Conservation (phyloP, 2,888 invertebrate species). For the Brenthis hecate region DNA sequence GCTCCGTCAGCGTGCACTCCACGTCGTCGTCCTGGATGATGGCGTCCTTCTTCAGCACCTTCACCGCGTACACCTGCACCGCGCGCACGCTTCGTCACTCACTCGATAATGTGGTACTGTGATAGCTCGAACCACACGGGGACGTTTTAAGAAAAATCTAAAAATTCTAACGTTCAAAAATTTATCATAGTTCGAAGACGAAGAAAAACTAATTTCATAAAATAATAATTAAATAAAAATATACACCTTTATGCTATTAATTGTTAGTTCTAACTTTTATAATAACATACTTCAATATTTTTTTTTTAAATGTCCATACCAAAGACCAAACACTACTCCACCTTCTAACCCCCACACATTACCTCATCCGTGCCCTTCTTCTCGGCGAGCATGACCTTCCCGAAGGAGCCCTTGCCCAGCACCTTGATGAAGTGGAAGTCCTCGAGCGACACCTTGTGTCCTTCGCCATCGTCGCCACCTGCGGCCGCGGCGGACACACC, state of each 20-base stretch:
- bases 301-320: too few species aligned
- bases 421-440: constrained; percentile 99
- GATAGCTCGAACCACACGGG: too few species aligned
- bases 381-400: constrained; percentile 99
- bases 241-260: background rate
- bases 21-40: constrained; percentile 99
- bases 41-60: constrained; percentile 97
- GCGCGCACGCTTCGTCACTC: too few species aligned
- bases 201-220: too few species aligned
- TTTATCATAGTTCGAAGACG: too few species aligned
- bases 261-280: too few species aligned
- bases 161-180: too few species aligned
- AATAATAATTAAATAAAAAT: background rate
- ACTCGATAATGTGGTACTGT: too few species aligned
- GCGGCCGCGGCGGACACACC: constrained; percentile 1
- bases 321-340: too few species aligned
- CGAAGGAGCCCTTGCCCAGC: constrained; percentile 99
- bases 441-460: constrained; percentile 82
- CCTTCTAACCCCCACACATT: background rate
- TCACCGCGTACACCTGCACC: constrained; percentile 88
- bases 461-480: constrained; percentile 43
- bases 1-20: constrained; percentile 99
- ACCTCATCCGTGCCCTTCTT: constrained; percentile 94
- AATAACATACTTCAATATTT: too few species aligned
- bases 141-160: too few species aligned